Evolutionary conservation across 2,888 invertebrate species (phyloP), one percentile per base, ranked within the genome.

Genomic region (Malacosoma neustria): DNA sequence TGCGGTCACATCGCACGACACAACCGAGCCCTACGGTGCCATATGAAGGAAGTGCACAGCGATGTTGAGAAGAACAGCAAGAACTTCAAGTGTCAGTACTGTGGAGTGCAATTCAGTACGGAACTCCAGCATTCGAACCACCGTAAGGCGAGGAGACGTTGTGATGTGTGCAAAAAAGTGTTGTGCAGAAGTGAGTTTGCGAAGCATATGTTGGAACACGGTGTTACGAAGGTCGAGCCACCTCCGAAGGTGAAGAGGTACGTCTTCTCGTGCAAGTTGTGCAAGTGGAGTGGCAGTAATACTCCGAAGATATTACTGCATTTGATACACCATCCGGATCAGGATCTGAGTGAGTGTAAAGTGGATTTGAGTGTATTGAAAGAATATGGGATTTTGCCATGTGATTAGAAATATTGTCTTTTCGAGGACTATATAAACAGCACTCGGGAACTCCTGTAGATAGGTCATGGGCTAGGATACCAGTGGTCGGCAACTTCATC

Each of bases 241-340:
- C 13, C 2, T 13, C 32, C 4, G 35, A 39, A 40, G 12, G 34
- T 14, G 0, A 50, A 48, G 1, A 49, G 41, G 11, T 44, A 39
- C 0, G 29, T 44, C 9, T 80, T 74, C 11, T 41, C 48, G 0
- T 82, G 81, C 13, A 45, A 43, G 0, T 32, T 64, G 0, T 82
- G 82, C 11, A 38, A 48, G 0, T 82, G 79, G 79, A 42, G 45
- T 0, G 69, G 68, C 0, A 60, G 45, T 2, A 49, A 43, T 0
- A 58, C 57, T 2, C 54, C 65, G 0, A 59, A 62, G 29, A 67
- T 77, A 0, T 40, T 81, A 3, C 34, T 82, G 29, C 82, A 82
- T 51, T 39, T 81, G n/a, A 72, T 82, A 1, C 82, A 82, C 11
- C 82, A 82, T 38, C 82, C 82, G 0, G 52, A 58, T 1, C 81